Conservation (phyloP, 2,113 vertebrate species). For the Corythoichthys haematopterus region DNA sequence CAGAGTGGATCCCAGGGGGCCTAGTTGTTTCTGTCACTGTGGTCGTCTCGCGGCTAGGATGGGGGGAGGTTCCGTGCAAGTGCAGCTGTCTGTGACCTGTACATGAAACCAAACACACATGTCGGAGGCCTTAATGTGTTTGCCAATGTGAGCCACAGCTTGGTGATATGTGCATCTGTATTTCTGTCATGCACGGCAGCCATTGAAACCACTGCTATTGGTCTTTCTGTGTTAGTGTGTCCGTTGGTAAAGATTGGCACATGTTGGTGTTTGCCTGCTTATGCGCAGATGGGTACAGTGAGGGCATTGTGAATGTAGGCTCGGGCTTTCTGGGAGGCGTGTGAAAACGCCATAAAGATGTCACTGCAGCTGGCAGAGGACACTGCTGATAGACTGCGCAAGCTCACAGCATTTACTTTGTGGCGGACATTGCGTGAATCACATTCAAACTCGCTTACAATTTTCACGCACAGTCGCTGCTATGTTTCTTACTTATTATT, state of each 20-base stretch:
- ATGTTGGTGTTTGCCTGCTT: conserved; percentile 34
- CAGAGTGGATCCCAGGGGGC: conserved; percentile 49
- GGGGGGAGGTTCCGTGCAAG: conserved; percentile 27
- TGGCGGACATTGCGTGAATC: conserved; percentile 5
- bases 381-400: conserved; percentile 50
- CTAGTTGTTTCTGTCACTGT: conserved; percentile 35
- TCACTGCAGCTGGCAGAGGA: conserved; percentile 59
- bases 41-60: background rate
- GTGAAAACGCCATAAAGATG: conserved; percentile 68
- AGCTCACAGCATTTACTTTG: conserved; percentile 43
- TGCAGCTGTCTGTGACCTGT: conserved; percentile 58
- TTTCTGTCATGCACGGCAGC: conserved; percentile 13
- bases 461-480: background rate
- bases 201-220: conserved; percentile 22
- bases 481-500: background rate
- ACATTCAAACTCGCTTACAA: conserved; percentile 8
- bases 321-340: conserved; percentile 44
- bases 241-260: conserved; percentile 20
- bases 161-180: conserved; percentile 6
- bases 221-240: conserved; percentile 34
- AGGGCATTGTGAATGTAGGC: conserved; percentile 52
- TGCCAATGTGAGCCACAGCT: conserved; percentile 19
- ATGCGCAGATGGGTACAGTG: conserved; percentile 51
- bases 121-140: conserved; percentile 5
- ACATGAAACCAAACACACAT: conserved; percentile 16